These are phyloP conservation scores for Drosophila algonquin DNA, from an alignment of 2,888 invertebrate genomes.

Conservation along the genomic window DNA sequence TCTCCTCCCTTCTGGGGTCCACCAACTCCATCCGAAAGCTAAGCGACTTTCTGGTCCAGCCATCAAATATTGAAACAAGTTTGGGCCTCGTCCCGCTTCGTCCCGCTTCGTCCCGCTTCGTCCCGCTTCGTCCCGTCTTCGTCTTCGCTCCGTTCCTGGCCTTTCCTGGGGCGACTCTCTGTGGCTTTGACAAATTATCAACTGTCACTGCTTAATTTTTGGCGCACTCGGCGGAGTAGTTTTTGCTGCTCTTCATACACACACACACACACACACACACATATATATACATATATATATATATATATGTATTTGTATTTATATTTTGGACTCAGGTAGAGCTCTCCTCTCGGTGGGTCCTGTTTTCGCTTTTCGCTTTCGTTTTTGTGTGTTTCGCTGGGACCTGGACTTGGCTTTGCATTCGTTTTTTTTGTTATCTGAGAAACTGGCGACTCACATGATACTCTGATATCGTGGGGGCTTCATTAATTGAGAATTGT, in stretches of 20 bases:
- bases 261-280: too few species aligned
- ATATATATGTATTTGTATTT: conserved; percentile 13
- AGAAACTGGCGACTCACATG: conserved; percentile 65
- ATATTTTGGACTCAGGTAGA: conserved; percentile 47
- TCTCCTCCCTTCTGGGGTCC: background rate
- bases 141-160: conserved; percentile 11
- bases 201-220: conserved; percentile 81
- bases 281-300: conserved; percentile 1
- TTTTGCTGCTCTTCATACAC: conserved; percentile 13
- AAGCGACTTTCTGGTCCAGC: background rate
- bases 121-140: conserved; percentile 3
- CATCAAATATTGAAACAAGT: conserved; percentile 60
- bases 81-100: conserved; percentile 23
- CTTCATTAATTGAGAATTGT: conserved; percentile 83
- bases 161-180: conserved; percentile 37
- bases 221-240: conserved; percentile 69
- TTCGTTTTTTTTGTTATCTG: conserved; percentile 60
- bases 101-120: too few species aligned
- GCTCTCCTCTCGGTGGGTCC: conserved; percentile 13
- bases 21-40: background rate
- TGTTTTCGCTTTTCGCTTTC: conserved; percentile 52
- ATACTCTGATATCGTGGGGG: conserved; percentile 71
- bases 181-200: conserved; percentile 82
- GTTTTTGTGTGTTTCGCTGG: conserved; percentile 26
- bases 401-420: conserved; percentile 32